These are phyloP conservation scores for Thomomys bottae DNA, from an alignment of 2,113 vertebrate genomes.

Conservation along the genomic window DNA sequence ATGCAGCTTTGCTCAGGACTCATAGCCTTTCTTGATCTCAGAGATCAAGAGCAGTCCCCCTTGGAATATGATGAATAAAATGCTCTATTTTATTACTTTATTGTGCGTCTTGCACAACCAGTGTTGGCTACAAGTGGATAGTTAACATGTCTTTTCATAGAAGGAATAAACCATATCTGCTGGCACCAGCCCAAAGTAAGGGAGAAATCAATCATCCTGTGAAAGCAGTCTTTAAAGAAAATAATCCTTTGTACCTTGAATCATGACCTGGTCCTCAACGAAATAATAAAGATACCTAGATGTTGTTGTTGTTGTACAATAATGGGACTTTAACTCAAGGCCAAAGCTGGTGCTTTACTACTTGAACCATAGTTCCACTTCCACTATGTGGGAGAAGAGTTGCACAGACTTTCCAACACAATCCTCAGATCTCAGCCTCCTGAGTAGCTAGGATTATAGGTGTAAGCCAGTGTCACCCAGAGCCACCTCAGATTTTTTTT, in stretches of 20 bases:
- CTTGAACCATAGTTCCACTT: too few relatives aligned
- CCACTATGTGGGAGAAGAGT: too few relatives aligned
- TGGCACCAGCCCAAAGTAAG: slow-evolving; percentile 42
- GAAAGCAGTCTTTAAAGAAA: slow-evolving; percentile 48
- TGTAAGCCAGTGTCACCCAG: too few relatives aligned
- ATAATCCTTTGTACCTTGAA: not conserved
- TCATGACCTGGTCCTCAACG: slow-evolving; percentile 28
- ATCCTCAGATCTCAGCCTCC: too few relatives aligned
- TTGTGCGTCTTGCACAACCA: not conserved
- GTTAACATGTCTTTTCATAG: slow-evolving; percentile 51
- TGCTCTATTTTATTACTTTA: slow-evolving; percentile 16
- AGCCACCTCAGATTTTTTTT: too few relatives aligned
- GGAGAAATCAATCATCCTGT: slow-evolving; percentile 24
- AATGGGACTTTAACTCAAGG: too few relatives aligned
- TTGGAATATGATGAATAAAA: not conserved
- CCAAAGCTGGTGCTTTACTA: too few relatives aligned
- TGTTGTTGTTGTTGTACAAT: not conserved
- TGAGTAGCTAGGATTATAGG: too few relatives aligned
- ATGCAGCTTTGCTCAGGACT: not conserved
- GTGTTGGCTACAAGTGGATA: not conserved
- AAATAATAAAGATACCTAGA: not conserved
- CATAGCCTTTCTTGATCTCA: not conserved
- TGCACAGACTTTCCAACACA: too few relatives aligned
- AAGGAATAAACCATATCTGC: slow-evolving; percentile 22
- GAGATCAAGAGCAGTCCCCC: not conserved